These are phyloP conservation scores for Scaptomyza caliginosa DNA, from an alignment of 2,888 invertebrate species.

Conservation along the genomic window DNA sequence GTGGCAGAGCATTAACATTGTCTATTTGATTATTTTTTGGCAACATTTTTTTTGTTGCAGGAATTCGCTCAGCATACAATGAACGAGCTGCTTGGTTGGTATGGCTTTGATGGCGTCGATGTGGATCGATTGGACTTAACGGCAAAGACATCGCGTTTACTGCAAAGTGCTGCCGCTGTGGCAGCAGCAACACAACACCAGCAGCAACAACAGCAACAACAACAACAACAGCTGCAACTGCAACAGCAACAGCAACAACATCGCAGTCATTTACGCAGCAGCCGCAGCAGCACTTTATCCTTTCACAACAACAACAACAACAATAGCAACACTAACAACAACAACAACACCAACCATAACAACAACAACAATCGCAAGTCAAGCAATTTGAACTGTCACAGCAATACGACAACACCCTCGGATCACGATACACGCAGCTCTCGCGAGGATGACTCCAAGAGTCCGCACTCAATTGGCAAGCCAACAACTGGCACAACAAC, in stretches of 20 bases:
- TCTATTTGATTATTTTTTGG: background rate
- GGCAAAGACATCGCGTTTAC: conserved; percentile 80
- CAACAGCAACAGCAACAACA: conserved; percentile 63
- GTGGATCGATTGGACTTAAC: conserved; percentile 86
- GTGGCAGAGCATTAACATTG: background rate
- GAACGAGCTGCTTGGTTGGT: conserved; percentile 96
- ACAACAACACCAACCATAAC: conserved; percentile 50
- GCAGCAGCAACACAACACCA: conserved; percentile 69
- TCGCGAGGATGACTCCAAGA: conserved; percentile 84
- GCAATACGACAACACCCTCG: conserved; percentile 79
- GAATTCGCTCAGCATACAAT: conserved; percentile 96
- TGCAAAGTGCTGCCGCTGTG: conserved; percentile 76
- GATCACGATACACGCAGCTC: conserved; percentile 84
- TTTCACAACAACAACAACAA: conserved; percentile 57
- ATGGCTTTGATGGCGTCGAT: conserved; percentile 92
- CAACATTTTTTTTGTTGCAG: conserved; percentile 85
- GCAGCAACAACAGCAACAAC: conserved; percentile 61
- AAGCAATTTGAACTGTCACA: conserved; percentile 55
- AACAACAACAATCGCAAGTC: conserved; percentile 46
- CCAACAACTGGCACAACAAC: conserved; percentile 35
- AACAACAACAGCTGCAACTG: conserved; percentile 51
- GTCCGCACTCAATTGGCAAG: conserved; percentile 82
- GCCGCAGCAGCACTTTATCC: conserved; percentile 58
- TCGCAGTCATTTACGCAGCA: conserved; percentile 65
- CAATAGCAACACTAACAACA: conserved; percentile 54